Base-by-base conservation (phyloP, 2,113 vertebrate species). In the Saimiri boliviensis region DNA sequence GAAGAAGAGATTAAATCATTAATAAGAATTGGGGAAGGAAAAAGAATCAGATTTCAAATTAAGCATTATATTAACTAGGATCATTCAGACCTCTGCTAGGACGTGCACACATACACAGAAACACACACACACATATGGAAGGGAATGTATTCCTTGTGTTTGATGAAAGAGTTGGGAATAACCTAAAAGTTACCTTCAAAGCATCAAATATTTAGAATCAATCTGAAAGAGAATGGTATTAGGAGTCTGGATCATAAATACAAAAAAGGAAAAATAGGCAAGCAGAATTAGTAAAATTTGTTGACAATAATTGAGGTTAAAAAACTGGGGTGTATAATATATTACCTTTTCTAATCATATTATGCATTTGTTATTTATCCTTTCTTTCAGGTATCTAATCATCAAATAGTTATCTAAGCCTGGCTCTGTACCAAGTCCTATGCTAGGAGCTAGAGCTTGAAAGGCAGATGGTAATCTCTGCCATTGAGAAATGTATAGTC, bases 41-140 rank as follows among this genome's bases (percentile, higher is more conserved):
- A 89, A 92, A 71, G 66, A 91, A 77, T 66, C 45, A 23, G 45
- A 95, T 35, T 91, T 77, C 42, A 90, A 93, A 73, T 91, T 52
- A 52, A 52, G 52, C 52, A 52, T 52, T 52, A 52, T 52, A 52
- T 52, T 52, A 52, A 52, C 16, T 52, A 52, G 52, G 52, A 52
- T 70, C 45, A 85, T 13, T 93, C 35, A 45, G 23, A n/a, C 58
- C 68, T 86, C 16, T 82, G 8, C 68, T 30, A 49, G 47, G 66
- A 68, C 8, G 16, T 19, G 60, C 5, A 9, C 23, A 82, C 14
- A 1, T 25, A 5, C 37, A 14, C 16, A 74, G 17, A 76, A 20
- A 92, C 7, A 89, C 21, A 89, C 20, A 56, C 27, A 68, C 19
- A 7, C n/a, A 12, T 8, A 40, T 23, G 42, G 14, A 42, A 73